Base-by-base conservation (phyloP, 2,113 vertebrate species). In the Elephas maximus region DNA sequence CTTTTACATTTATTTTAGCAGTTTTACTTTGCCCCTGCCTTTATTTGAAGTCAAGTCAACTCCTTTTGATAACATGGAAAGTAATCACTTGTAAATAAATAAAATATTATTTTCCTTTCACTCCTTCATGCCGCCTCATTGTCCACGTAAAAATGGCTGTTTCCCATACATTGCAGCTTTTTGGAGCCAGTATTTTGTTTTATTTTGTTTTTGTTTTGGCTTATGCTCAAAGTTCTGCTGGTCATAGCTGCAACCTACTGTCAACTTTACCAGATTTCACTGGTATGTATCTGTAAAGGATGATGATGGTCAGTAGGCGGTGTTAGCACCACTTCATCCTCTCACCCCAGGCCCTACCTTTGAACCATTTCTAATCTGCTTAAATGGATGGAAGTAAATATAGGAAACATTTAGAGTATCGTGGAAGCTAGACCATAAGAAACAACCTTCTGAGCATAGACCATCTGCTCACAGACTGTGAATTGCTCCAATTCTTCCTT, bases 51-150 rank as follows among this genome's bases (percentile, higher is more conserved):
- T 65, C 45, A 85, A 10, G 12, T 65, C 57, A 88, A 85, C 79
- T 93, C 8, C 45, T 81, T 94, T 69, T 53, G 23, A 45, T 89
- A 93, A 94, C 73, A 77, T 77, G 11, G 65, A 90, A 83, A 88
- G 95, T 0, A 83, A 84, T 91, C 88, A 18, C 51, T 96, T 93
- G 57, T 9, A 91, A 93, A 97, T 5, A 76, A 95, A 87, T 1
- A 60, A 96, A 90, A 5, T 41, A 44, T 63, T 85, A 76, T 86
- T 85, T 91, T 79, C 11, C 18, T 26, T 60, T 91, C 20, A 65
- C 63, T 6, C 30, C 60, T 37, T 45, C 21, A 74, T 57, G 26
- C 44, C 73, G 12, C 2, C 26, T 53, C 33, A 28, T 9, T 96
- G 37, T 82, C 91, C 67, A 53, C 48, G 9, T 78, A 60, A 14